Evolutionary conservation across 2,888 invertebrate species (phyloP), one percentile per base, ranked within the genome.

Genomic region (Graphium colonna): DNA sequence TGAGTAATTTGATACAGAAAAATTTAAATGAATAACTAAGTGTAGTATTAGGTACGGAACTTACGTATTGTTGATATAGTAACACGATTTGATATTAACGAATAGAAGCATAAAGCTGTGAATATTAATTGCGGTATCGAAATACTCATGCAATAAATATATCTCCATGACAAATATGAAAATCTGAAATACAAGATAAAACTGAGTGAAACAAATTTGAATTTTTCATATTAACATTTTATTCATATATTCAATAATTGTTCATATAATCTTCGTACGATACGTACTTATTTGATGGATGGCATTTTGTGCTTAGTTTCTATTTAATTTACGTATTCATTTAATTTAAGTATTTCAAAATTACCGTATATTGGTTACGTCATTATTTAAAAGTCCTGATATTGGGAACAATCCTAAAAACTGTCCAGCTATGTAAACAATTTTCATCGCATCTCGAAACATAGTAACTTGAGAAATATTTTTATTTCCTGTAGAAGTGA

Each of bases 161-260:
- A 15, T 39, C 31, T 53, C 53, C 48, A 49, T 1, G 53, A 31
- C 7, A 18, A 5, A 16, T 48, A 31, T 0, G 48, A 43, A 44
- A 53, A 49, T 33, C 53, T 53, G 53, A 44, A 53, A 48, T 43
- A 4, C 1, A 36, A 12, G 39, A 13, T 13, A 13, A 21, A 21
- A 21, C n/a, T n/a, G n/a, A n/a, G n/a, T n/a, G n/a, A n/a, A n/a
- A n/a, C n/a, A n/a, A n/a, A n/a, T n/a, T n/a, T n/a, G n/a, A n/a
- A n/a, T n/a, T n/a, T n/a, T n/a, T n/a, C n/a, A n/a, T n/a, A n/a
- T n/a, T n/a, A n/a, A n/a, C n/a, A n/a, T n/a, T n/a, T n/a, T n/a
- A n/a, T n/a, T n/a, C n/a, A n/a, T n/a, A n/a, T n/a, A n/a, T n/a
- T n/a, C n/a, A n/a, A n/a, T n/a, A n/a, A n/a, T n/a, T n/a, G n/a